Evolutionary conservation across 2,113 vertebrate genomes (phyloP), one percentile per base, ranked within the genome.

Genomic region (Dolichallabes microphthalmus): DNA sequence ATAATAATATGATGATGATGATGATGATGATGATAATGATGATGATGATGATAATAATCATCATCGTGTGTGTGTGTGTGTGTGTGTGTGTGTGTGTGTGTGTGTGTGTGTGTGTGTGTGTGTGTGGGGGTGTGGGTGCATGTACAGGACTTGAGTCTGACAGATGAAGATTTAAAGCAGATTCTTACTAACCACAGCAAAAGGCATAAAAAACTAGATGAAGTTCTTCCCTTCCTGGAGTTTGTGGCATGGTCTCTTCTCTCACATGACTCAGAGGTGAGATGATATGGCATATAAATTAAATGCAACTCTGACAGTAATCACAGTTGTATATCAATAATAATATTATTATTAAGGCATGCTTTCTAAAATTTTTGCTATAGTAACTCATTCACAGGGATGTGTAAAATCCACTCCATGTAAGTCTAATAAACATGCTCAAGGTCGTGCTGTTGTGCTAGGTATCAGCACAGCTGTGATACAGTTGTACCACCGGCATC

Each of bases 181-280:
- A 83, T 87, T 45, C 45, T 87, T 30, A 55, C n/a, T 52, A 27
- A 61, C 0, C 27, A 45, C 32, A 60, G 22, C 17, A 17, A 50
- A 63, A 57, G 25, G 50, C 4, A n/a, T 19, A 17, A 11, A 14
- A 82, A 39, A 15, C 25, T 87, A 64, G 11, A 15, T 64, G 50
- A 60, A 63, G 20, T 84, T 60, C 78, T 85, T 55, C 83, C 82
- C 7, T 80, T 87, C 13, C 32, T 87, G 71, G 78, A 87, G 61
- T 87, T 87, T 85, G 35, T 85, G n/a, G 86, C 25, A 1, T 87
- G 83, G 83, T 87, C 83, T 35, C 52, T 85, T 19, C 82, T 87
- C 14, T 82, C 86, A 60, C 15, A 35, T 15, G 32, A 85, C 60
- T 53, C 69, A 32, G 71, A 76, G 71, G 58, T 76, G 27, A 64